phyloP scores from a whole-genome alignment of 37 sponge, comb jelly and placozoan species.

The Spongilla lacustris region DNA sequence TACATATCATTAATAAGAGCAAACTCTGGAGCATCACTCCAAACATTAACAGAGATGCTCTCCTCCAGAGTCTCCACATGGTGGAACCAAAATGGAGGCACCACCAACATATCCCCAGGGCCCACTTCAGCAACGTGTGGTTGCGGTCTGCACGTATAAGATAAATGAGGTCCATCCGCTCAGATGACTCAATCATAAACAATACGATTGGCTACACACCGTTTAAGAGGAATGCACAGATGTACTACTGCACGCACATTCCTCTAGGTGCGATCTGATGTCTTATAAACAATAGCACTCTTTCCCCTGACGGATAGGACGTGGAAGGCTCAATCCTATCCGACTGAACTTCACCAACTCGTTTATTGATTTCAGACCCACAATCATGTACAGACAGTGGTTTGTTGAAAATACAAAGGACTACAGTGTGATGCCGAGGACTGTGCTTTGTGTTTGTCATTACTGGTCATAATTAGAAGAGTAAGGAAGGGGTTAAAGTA shows the following conservation, averaged over 20 bases:
- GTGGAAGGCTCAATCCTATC: no score
- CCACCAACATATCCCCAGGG: conserved; percentile 79
- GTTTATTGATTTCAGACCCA: no score
- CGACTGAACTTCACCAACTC: no score
- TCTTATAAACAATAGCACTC: background rate
- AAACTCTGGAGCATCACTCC: conserved; percentile 83
- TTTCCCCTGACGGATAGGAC: no score
- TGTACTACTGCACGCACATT: no score
- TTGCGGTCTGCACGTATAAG: background rate
- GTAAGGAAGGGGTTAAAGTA: no score
- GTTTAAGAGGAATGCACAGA: background rate
- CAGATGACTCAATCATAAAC: background rate
- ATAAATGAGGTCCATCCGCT: background rate
- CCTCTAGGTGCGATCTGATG: no score
- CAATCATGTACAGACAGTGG: no score
- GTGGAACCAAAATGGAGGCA: conserved; percentile 86
- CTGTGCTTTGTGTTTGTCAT: no score
- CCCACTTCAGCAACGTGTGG: conserved; percentile 44
- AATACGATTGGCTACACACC: background rate
- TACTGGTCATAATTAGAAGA: no score
- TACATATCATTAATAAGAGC: conserved; percentile 66
- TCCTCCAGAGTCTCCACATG: conserved; percentile 78
- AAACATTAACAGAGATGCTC: conserved; percentile 77
- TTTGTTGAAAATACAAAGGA: no score
- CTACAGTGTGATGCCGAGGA: no score